A percentile compares a stretch with the other conserved stretches of the same genome.
Conservation (phyloP, 2,888 invertebrate genomes). For the Orthosia cruda region DNA sequence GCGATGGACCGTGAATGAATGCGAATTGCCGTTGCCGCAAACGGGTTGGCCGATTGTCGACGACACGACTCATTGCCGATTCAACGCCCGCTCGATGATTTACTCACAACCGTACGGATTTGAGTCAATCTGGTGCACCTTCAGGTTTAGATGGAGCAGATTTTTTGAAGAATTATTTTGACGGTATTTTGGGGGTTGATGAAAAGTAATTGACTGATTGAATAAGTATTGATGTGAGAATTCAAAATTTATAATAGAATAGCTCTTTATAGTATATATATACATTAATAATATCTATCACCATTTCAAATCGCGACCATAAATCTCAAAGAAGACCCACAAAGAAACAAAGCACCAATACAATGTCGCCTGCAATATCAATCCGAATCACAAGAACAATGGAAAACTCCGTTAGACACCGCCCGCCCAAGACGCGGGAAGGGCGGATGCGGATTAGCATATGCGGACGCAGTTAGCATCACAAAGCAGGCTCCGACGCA, state of each 20-base stretch:
- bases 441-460: slow-evolving; percentile 83
- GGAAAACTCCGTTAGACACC: slow-evolving; percentile 60
- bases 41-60: slow-evolving; percentile 87
- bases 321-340: slow-evolving; percentile 29
- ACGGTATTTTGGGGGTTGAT: rapidly evolving
- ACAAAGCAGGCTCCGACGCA: slow-evolving; percentile 77
- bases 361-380: slow-evolving; percentile 53
- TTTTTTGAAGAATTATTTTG: not conserved
- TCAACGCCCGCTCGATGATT: slow-evolving; percentile 83
- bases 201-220: not conserved
- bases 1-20: slow-evolving; percentile 84
- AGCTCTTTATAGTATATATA: not conserved
- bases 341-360: slow-evolving; percentile 53
- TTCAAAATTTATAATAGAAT: too few species aligned
- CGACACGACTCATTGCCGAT: slow-evolving; percentile 86
- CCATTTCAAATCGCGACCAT: slow-evolving; percentile 21
- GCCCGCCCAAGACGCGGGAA: slow-evolving; percentile 76
- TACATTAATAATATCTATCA: not conserved
- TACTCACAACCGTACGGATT: slow-evolving; percentile 75
- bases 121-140: slow-evolving; percentile 68
- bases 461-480: slow-evolving; percentile 83
- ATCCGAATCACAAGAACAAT: slow-evolving; percentile 60
- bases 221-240: not conserved
- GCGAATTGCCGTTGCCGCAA: slow-evolving; percentile 86
- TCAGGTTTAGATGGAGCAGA: slow-evolving; percentile 23